Evolutionary conservation across 2,888 invertebrate genomes (phyloP), one percentile per base, ranked within the genome.

Genomic region (Erpobdella octoculata): DNA sequence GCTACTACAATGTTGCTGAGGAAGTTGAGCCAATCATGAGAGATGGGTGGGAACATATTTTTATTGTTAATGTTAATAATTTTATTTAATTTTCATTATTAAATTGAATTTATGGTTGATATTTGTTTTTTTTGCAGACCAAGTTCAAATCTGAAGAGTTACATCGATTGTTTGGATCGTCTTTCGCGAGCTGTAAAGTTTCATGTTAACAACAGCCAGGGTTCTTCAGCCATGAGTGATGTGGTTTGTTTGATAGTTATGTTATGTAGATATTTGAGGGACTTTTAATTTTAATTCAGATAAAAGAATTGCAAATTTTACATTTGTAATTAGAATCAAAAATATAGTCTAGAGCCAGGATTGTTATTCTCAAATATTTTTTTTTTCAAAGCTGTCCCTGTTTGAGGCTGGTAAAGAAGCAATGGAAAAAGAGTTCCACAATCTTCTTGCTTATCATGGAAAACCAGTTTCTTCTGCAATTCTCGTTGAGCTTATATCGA

Each of bases 1-100:
- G 92, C 70, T 96, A 91, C 81, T 98, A 97, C 83, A 93, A 93
- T 85, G 92, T 95, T 37, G 91, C 93, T 0, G 89, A 92, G 81
- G 93, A 94, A 80, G 90, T 94, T 5, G 93, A 93, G 74, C 88
- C 89, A 76, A 87, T 90, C 3, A 90, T 95, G 36, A 89, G 91
- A 78, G 89, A 89, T 74, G 93, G 94, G 8, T 93, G 53, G 31
- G 33, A 15, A 2, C 31, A 48, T 21, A 1, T 46, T 25, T 37
- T 18, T 31, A 25, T 58, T 15, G 59, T 58, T 15, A 21, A 4
- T 6, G 31, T 61, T 31, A 6, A 61, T 3, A 31, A 61, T 33
- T 18, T 6, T 33, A 21, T 33, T 5, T 4, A 12, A 5, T 21
- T 35, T 36, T n/a, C 5, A 21, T n/a, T 2, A 35, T 21, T 2